Evolutionary conservation across 2,888 invertebrate genomes (phyloP).

Genomic region (Drosophila paramelanica): DNA sequence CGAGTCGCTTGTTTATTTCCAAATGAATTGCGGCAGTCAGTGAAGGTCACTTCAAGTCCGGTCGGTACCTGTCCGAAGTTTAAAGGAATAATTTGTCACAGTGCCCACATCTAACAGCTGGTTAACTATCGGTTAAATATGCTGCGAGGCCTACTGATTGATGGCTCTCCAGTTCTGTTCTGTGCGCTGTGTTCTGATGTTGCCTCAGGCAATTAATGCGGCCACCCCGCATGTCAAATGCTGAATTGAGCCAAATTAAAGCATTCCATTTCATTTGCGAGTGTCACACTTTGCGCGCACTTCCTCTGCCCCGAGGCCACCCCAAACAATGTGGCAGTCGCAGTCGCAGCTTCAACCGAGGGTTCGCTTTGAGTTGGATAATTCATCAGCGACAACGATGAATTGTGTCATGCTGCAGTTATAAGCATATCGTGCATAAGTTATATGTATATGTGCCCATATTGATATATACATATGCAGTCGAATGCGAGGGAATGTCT

Average conservation of each 20-base stretch:
- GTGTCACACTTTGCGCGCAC: conserved; percentile 77
- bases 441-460: conserved; percentile 11
- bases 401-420: conserved; percentile 70
- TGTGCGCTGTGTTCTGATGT: conserved; percentile 25
- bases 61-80: conserved; percentile 34
- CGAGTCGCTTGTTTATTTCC: conserved; percentile 2
- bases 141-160: conserved; percentile 30
- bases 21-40: conserved; percentile 31
- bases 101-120: not conserved
- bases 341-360: conserved; percentile 16
- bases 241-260: conserved; percentile 78
- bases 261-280: conserved; percentile 76
- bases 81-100: conserved; percentile 45
- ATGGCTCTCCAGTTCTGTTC: conserved; percentile 33
- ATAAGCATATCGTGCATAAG: conserved; percentile 36
- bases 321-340: conserved; percentile 20
- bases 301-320: conserved; percentile 63
- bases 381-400: conserved; percentile 70
- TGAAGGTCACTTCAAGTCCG: conserved; percentile 43
- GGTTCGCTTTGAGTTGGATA: conserved; percentile 53
- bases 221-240: conserved; percentile 78
- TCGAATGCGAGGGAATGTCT: conserved; percentile 24
- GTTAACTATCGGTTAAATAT: conserved; percentile 25
- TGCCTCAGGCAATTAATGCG: conserved; percentile 66
- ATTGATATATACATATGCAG: conserved; percentile 1